Conservation (phyloP, 2,797 vertebrate species). For the Taenioides sp. region DNA sequence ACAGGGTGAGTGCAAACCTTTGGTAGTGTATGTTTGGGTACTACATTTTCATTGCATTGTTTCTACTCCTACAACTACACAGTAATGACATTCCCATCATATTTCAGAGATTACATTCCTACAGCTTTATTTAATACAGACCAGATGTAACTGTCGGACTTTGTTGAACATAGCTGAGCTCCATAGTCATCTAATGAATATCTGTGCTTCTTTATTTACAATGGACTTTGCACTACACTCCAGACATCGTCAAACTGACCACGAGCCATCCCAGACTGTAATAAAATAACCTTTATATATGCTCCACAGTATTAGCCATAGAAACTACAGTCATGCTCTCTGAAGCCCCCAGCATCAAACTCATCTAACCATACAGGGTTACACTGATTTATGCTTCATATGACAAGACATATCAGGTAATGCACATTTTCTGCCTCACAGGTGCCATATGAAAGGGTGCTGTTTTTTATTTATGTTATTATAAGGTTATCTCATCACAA, state of each 20-base stretch:
- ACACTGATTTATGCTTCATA: background rate
- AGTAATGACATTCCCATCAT: conserved; percentile 35
- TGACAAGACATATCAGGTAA: background rate
- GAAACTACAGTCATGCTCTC: background rate
- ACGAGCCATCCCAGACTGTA: conserved; percentile 11
- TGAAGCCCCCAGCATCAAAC: background rate
- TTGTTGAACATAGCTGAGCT: conserved; percentile 31
- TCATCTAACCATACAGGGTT: too few species aligned
- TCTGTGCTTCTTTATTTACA: conserved; percentile 5
- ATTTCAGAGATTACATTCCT: conserved; percentile 26
- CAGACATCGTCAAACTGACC: conserved; percentile 18
- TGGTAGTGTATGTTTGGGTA: background rate
- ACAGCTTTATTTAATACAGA: conserved; percentile 27
- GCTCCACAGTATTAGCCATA: conserved; percentile 17
- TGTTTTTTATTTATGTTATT: too few species aligned
- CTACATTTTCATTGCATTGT: conserved; percentile 22
- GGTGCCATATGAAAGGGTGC: too few species aligned
- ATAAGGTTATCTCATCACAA: too few species aligned
- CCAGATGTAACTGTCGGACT: conserved; percentile 45
- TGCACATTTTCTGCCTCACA: too few species aligned
- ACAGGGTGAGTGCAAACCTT: too few species aligned
- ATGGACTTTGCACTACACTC: conserved; percentile 23
- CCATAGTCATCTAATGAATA: conserved; percentile 24
- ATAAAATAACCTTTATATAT: conserved; percentile 29
- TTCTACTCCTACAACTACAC: background rate